phyloP scores from a whole-genome alignment of 2,113 vertebrate genomes.

The Lepisosteus osseus region DNA sequence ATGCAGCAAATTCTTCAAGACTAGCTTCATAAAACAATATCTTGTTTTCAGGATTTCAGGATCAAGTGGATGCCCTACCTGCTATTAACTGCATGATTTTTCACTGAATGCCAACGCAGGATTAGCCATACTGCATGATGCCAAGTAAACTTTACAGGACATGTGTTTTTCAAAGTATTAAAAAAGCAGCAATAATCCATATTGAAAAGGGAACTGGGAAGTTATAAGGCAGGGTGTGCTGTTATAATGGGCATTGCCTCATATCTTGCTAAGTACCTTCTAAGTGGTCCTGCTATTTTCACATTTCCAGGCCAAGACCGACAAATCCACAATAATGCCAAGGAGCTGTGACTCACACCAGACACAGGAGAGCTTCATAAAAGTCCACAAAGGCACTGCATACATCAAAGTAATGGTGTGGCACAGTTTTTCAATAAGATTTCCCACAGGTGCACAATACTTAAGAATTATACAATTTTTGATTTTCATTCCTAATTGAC shows the following conservation, averaged over 20 bases:
- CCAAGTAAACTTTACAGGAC: neutral
- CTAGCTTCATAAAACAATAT: neutral
- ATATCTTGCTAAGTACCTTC: conserved; percentile 8
- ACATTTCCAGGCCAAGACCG: neutral
- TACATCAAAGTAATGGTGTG: neutral
- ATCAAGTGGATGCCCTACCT: conserved; percentile 3
- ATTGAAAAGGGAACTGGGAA: conserved; percentile 9
- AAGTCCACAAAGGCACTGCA: neutral
- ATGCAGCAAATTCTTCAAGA: neutral
- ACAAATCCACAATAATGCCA: conserved; percentile 9
- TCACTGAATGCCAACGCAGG: neutral
- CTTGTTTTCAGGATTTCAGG: conserved; percentile 3
- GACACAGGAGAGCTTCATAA: conserved; percentile 10
- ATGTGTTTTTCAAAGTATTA: conserved; percentile 8
- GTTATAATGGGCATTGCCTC: neutral
- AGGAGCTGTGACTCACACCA: conserved; percentile 11
- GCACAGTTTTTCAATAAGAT: conserved; percentile 2
- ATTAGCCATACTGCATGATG: no score
- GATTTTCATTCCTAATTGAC: neutral
- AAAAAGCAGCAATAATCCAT: conserved; percentile 11
- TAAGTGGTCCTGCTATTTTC: neutral
- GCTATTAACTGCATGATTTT: neutral
- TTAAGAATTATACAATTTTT: neutral
- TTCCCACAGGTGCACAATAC: neutral
- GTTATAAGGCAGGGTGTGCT: no score